phyloP scores from a whole-genome alignment of 2,113 vertebrate genomes.

The Chaetops frenatus region DNA sequence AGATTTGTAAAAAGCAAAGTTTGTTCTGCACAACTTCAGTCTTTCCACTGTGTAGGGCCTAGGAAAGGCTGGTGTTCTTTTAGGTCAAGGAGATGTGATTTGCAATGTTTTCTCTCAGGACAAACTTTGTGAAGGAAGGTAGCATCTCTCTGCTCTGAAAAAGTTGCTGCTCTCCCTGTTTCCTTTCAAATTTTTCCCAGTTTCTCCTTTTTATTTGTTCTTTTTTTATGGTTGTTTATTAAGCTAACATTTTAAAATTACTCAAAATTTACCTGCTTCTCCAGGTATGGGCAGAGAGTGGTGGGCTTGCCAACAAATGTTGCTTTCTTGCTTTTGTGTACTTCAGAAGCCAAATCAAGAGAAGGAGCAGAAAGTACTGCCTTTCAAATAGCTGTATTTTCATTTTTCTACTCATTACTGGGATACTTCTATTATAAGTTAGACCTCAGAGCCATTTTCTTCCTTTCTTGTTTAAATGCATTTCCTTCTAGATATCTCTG shows the following conservation, averaged over 20 bases:
- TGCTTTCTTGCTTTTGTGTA: not conserved
- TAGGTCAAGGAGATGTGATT: not conserved
- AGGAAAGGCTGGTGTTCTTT: not conserved
- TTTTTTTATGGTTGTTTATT: not conserved
- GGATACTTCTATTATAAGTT: not conserved
- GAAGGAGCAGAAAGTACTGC: not conserved
- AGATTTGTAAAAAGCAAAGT: conserved; percentile 44
- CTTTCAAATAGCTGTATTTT: not conserved
- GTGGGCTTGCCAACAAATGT: fast-evolving
- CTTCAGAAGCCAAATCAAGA: not conserved
- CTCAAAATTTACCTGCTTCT: not conserved
- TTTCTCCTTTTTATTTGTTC: not conserved
- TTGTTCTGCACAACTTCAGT: not conserved
- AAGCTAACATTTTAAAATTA: not conserved
- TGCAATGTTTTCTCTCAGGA: not conserved
- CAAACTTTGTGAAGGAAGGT: not conserved
- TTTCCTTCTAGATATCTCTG: not conserved
- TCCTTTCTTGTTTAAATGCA: not conserved
- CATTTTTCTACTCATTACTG: not conserved
- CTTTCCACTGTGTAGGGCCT: not conserved
- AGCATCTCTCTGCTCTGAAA: not conserved
- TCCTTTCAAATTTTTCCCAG: fast-evolving
- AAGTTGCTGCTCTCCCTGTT: not conserved
- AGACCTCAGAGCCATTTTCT: not conserved
- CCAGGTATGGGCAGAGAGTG: no score